Evolutionary conservation across 2,797 vertebrate genomes (phyloP), one percentile per base, ranked within the genome.

Genomic region (Denticeps clupeoides): DNA sequence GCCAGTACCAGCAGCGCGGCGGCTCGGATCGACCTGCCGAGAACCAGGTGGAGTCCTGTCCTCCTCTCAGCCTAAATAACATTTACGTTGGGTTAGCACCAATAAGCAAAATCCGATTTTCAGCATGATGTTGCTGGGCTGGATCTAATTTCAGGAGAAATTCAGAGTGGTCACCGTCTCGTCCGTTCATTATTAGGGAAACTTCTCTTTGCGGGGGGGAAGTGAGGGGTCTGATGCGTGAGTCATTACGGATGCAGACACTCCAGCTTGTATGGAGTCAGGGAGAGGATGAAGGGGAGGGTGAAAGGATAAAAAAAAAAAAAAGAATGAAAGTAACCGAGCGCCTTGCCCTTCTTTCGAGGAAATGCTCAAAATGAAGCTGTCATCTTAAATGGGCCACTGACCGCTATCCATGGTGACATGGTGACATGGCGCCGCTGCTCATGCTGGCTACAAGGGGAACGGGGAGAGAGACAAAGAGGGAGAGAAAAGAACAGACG

Each of bases 1-100:
- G 45, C 35, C 22, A 27, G 29, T 19, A n/a, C n/a, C n/a, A n/a
- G n/a, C n/a, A n/a, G n/a, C n/a, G n/a, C 6, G 27, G 27, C 49
- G 60, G 32, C 32, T 27, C 51, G 55, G 21, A 50, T 48, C 24
- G 12, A 58, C n/a, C n/a, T n/a, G n/a, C n/a, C n/a, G n/a, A 31
- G 21, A 45, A 27, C 24, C 26, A 48, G 49, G 41, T 3, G 42
- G 23, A 29, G 59, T 27, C 40, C 45, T 46, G 52, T 59, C 59
- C 51, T 37, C 46, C 51, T 42, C 13, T 7, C 29, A 29, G 72
- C 78, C 75, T 76, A 75, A 80, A 77, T 80, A 72, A 69, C 81
- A 83, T 82, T 80, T 79, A 77, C 71, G 73, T 80, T 78, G 69
- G 74, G 67, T 73, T 78, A 71, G 73, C 75, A 81, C 76, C 77